phyloP scores from a whole-genome alignment of 1,140 invertebrate genomes.

The Drosophila leontia region DNA sequence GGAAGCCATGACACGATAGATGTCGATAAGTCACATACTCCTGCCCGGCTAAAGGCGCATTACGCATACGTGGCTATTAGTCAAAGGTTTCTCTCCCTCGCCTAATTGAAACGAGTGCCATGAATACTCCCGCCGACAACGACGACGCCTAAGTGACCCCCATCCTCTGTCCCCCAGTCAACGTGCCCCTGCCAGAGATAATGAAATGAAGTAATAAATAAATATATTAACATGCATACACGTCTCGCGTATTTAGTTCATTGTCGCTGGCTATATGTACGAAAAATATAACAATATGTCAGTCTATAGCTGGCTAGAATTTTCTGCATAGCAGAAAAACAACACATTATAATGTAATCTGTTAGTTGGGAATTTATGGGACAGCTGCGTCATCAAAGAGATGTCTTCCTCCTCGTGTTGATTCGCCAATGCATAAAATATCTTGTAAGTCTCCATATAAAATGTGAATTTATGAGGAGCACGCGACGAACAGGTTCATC shows the following conservation, averaged over 20 bases:
- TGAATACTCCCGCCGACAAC: conserved; percentile 22
- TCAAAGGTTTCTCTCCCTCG: conserved; percentile 37
- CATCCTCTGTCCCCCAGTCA: conserved; percentile 13
- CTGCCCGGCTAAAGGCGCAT: conserved; percentile 30
- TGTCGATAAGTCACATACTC: conserved; percentile 77
- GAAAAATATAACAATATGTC: conserved; percentile 27
- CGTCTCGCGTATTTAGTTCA: conserved; percentile 49
- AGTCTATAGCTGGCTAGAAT: conserved; percentile 19
- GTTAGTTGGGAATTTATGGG: conserved; percentile 12
- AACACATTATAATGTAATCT: conserved; percentile 43
- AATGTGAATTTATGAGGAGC: conserved; percentile 46
- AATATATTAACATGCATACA: conserved; percentile 37
- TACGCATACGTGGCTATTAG: conserved; percentile 55
- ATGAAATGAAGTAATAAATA: conserved; percentile 61
- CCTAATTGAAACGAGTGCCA: conserved; percentile 65
- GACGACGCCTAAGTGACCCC: conserved; percentile 44
- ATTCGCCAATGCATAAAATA: conserved; percentile 17
- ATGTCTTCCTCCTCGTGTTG: conserved; percentile 6
- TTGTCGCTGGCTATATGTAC: conserved; percentile 33
- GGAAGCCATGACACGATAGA: conserved; percentile 69
- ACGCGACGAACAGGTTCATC: conserved; percentile 34
- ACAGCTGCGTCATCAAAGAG: conserved; percentile 43
- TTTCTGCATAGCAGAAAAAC: conserved; percentile 35
- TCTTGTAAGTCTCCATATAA: conserved; percentile 30
- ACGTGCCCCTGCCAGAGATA: conserved; percentile 60